phyloP scores from a whole-genome alignment of 53 echinoderm and acorn worm genomes.

The Arbacia lixula region DNA sequence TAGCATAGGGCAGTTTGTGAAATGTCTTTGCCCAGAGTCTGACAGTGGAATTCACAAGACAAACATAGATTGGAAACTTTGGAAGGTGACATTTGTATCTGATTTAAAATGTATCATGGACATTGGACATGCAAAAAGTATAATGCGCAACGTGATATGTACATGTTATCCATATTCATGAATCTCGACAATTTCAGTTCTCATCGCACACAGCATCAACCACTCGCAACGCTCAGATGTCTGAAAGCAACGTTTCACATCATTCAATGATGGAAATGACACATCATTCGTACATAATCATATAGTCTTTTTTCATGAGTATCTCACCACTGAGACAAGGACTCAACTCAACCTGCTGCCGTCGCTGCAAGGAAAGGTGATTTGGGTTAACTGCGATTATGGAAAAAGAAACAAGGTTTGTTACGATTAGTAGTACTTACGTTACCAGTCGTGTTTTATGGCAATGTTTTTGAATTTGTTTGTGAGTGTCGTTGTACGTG shows the following conservation, averaged over 20 bases:
- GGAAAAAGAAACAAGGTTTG: conserved; percentile 50
- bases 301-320: conserved; percentile 10
- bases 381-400: conserved; percentile 55
- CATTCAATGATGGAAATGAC: background rate
- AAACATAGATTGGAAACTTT: too few relatives aligned
- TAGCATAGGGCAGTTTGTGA: too few relatives aligned
- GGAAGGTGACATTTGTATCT: too few relatives aligned
- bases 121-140: too few relatives aligned
- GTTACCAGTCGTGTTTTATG: background rate
- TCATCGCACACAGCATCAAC: background rate
- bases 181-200: background rate
- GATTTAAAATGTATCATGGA: too few relatives aligned
- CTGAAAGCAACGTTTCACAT: background rate
- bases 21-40: too few relatives aligned
- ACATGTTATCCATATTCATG: too few relatives aligned
- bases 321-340: conserved; percentile 45
- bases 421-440: conserved; percentile 45
- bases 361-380: conserved; percentile 50
- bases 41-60: too few relatives aligned
- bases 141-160: too few relatives aligned
- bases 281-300: background rate
- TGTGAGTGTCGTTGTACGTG: background rate
- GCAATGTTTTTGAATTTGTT: background rate
- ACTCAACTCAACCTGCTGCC: conserved; percentile 26
- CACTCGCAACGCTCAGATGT: background rate